These are phyloP conservation scores for Paramormyrops kingsleyae DNA, from an alignment of 2,113 vertebrate genomes.

Conservation along the genomic window DNA sequence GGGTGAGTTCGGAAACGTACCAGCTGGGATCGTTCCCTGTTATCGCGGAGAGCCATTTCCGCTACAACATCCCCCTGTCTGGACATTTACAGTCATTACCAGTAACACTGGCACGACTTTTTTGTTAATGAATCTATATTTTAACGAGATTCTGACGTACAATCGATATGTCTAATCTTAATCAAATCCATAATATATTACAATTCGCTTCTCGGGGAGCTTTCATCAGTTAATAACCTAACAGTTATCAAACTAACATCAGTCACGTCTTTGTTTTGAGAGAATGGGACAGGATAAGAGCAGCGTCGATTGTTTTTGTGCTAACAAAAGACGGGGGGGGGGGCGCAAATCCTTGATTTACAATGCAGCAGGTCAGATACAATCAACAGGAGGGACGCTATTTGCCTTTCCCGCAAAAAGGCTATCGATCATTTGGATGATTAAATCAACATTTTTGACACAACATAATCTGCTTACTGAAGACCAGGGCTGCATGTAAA, in stretches of 20 bases:
- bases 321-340: background rate
- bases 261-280: background rate
- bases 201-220: background rate
- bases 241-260: background rate
- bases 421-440: slow-evolving; percentile 16
- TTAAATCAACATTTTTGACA: background rate
- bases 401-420: background rate
- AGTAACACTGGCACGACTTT: background rate
- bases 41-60: background rate
- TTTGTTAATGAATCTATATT: background rate
- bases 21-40: background rate
- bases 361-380: background rate
- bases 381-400: slow-evolving; percentile 13
- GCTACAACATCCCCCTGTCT: background rate
- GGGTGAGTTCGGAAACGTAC: background rate
- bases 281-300: background rate
- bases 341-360: slow-evolving; percentile 9
- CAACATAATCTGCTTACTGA: background rate
- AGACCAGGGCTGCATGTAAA: background rate
- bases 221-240: slow-evolving; percentile 12
- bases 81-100: background rate
- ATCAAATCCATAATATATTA: background rate
- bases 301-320: background rate
- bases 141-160: background rate
- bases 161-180: background rate